Evolutionary conservation across 2,797 vertebrate species (phyloP), one percentile per base, ranked within the genome.

Genomic region (Hippoglossus hippoglossus): DNA sequence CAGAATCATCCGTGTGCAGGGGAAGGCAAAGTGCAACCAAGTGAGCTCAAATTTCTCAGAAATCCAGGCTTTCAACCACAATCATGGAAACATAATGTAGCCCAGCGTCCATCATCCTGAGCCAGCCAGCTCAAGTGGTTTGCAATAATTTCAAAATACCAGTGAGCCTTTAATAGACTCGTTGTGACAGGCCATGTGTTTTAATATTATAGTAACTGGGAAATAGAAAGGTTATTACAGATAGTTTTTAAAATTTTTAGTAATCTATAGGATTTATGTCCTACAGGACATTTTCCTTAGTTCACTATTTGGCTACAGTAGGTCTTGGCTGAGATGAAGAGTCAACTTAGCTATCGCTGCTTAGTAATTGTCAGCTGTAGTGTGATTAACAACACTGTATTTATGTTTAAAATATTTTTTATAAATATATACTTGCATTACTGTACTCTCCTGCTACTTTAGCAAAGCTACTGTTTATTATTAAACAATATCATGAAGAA

Each of bases 11-110:
- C 56, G 50, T 70, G 58, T 71, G 54, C 24, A 67, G 65, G 36
- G 36, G 53, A 75, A 63, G 28, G 67, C 77, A 66, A 69, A 73
- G 81, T 71, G 52, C 46, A 75, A 85, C 69, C 72, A 66, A 86
- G 69, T 75, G 28, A 69, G 51, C 51, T 80, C 41, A 56, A 58
- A 73, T 85, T 84, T 84, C 68, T 69, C 66, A n/a, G 49, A 85
- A 78, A 77, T 80, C 54, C 64, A 71, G 65, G 39, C 71, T 63
- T 83, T 82, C n/a, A 68, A 63, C 77, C 85, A 77, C 67, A 86
- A 25, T 70, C 57, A 75, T 78, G 71, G 82, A 86, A 87, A 84
- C 62, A 80, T 80, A 57, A 68, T 77, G 61, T 60, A 59, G 51
- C 28, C 41, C 63, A 63, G 59, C 19, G 1, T 75, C 25, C 41